Evolutionary conservation across 2,797 vertebrate species (phyloP).

Genomic region (Oceanodroma leucorhoa): DNA sequence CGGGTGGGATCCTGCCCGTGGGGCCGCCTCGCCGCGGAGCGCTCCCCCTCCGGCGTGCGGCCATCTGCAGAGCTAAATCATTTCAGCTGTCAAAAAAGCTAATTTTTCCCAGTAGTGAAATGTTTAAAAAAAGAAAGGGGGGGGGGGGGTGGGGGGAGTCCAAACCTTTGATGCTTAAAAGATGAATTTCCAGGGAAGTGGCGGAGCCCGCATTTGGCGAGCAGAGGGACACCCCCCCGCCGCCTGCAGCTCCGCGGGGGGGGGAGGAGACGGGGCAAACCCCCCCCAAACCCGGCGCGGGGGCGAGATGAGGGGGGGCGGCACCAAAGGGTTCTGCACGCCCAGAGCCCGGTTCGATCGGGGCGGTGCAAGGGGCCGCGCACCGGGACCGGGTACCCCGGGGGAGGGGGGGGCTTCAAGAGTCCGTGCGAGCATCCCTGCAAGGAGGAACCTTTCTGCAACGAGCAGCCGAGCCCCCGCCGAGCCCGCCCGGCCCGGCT

Average conservation of each 20-base stretch:
- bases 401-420: too few species aligned
- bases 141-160: rapidly evolving
- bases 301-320: not conserved
- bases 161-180: not conserved
- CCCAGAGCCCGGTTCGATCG: not conserved
- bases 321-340: not conserved
- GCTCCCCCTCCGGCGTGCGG: too few species aligned
- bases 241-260: not conserved
- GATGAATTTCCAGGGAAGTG: not conserved
- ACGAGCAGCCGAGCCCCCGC: not conserved
- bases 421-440: too few species aligned
- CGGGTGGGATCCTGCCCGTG: not conserved
- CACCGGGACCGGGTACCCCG: not conserved
- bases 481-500: not conserved
- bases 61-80: not conserved
- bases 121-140: not conserved
- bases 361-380: not conserved
- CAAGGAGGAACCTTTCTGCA: not conserved
- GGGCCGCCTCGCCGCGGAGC: rapidly evolving
- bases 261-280: not conserved
- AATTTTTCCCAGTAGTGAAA: not conserved
- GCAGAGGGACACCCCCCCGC: not conserved
- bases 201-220: not conserved
- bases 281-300: not conserved
- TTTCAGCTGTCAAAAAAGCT: not conserved